Evolutionary conservation across 2,888 invertebrate species (phyloP), one percentile per base, ranked within the genome.

Genomic region (Temnothorax rugatulus): DNA sequence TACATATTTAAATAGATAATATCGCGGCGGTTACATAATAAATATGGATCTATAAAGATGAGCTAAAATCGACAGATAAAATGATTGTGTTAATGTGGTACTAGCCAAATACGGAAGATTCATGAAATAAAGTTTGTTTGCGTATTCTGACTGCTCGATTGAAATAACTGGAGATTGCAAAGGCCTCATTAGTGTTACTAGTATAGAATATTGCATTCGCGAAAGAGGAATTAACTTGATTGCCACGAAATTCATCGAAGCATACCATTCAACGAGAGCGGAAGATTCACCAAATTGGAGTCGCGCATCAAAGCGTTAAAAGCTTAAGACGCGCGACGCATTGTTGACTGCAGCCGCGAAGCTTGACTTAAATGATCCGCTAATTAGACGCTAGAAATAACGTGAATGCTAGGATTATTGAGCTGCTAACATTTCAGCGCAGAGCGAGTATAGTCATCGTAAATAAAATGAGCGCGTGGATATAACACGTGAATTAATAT

Each of bases 361-460:
- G 68, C 84, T 71, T 74, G 84, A 82, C 83, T 86, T 83, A 83
- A 84, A 76, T 69, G 57, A 29, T 71, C 47, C 54, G 63, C 75
- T 86, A 88, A 88, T 88, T 89, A 86, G 68, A 29, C 52, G 47
- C 29, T 66, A 79, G 63, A 83, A 88, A 57, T 82, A 68, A 77
- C 50, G 25, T 71, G 54, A 79, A 77, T 71, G 50, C 82, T 50
- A 25, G 61, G n/a, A 81, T 82, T 83, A 83, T 83, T 41, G 82
- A 68, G 52, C 34, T 47, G 59, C 57, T 38, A 59, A 71, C 47
- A 13, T 81, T 81, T 38, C 25, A 59, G 8, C 54, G 13, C 13
- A 5, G 13, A 69, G 13, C 15, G 21, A 59, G 34, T 47, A 59
- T 47, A 21, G 47, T 71, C 59, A 18, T 44, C 18, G 18, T 47